These are phyloP conservation scores for Drosophila falleni DNA, from an alignment of 2,888 invertebrate genomes.

Conservation along the genomic window DNA sequence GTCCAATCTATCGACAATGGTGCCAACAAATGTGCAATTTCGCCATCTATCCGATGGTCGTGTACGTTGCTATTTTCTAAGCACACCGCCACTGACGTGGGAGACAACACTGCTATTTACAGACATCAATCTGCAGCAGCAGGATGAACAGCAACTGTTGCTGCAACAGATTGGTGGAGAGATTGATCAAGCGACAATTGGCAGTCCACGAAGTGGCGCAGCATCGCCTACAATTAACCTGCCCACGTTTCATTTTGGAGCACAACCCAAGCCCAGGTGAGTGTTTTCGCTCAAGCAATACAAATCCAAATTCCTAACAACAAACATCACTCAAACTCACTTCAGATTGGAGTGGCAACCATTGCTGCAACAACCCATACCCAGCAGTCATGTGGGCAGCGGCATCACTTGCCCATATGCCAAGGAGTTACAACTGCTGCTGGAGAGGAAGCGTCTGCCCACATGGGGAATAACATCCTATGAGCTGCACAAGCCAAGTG, in stretches of 20 bases:
- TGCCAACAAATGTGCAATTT: conserved; percentile 93
- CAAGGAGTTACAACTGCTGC: conserved; percentile 94
- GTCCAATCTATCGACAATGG: conserved; percentile 92
- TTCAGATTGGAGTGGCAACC: conserved; percentile 91
- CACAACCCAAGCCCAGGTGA: conserved; percentile 60
- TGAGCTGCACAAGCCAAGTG: conserved; percentile 92
- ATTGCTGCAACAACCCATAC: conserved; percentile 92
- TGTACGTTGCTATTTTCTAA: conserved; percentile 95
- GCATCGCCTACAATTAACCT: conserved; percentile 52
- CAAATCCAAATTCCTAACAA: neutral
- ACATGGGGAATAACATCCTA: conserved; percentile 98
- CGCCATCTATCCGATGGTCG: conserved; percentile 92
- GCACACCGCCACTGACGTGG: conserved; percentile 94
- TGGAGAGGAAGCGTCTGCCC: conserved; percentile 96
- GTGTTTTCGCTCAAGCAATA: neutral
- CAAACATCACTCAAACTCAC: neutral
- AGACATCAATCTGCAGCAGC: conserved; percentile 88
- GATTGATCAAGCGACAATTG: conserved; percentile 15
- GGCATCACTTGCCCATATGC: conserved; percentile 88
- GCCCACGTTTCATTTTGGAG: conserved; percentile 49
- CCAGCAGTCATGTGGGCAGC: conserved; percentile 86
- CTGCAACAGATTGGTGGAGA: conserved; percentile 45
- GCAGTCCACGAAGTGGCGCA: conserved; percentile 53
- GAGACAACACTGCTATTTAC: conserved; percentile 95
- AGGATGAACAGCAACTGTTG: conserved; percentile 72